Conservation (phyloP, 2,113 vertebrate genomes). For the Merops nubicus region DNA sequence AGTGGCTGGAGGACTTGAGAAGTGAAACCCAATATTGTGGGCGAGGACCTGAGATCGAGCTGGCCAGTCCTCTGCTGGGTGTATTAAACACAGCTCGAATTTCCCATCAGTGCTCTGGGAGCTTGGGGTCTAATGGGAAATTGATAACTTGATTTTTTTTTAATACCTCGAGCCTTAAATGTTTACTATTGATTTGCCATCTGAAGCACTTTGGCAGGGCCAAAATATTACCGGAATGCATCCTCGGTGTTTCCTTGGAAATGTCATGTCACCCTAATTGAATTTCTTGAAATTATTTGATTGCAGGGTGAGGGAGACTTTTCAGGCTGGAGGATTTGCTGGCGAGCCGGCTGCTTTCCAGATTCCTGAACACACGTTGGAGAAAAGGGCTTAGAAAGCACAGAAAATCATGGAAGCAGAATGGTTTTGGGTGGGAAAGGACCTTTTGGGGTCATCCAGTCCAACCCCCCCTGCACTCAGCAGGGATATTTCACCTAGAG, state of each 20-base stretch:
- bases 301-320: neutral
- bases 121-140: neutral
- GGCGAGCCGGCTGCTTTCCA: neutral
- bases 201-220: neutral
- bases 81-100: neutral
- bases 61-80: neutral
- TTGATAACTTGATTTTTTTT: neutral
- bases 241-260: conserved; percentile 20
- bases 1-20: neutral
- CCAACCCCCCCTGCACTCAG: neutral
- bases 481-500: neutral
- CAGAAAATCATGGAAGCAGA: neutral
- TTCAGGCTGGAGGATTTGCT: neutral
- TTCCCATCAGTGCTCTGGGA: conserved; percentile 7
- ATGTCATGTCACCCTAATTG: conserved; percentile 20
- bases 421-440: neutral
- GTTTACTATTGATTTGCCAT: conserved; percentile 23
- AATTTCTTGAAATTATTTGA: conserved; percentile 38
- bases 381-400: neutral
- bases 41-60: neutral
- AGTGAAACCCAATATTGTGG: neutral
- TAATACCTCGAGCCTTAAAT: neutral
- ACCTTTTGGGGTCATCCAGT: neutral
- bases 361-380: neutral
- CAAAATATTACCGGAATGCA: conserved; percentile 14